Conservation (phyloP, 2,888 invertebrate species). For the Druceiella hillmani region DNA sequence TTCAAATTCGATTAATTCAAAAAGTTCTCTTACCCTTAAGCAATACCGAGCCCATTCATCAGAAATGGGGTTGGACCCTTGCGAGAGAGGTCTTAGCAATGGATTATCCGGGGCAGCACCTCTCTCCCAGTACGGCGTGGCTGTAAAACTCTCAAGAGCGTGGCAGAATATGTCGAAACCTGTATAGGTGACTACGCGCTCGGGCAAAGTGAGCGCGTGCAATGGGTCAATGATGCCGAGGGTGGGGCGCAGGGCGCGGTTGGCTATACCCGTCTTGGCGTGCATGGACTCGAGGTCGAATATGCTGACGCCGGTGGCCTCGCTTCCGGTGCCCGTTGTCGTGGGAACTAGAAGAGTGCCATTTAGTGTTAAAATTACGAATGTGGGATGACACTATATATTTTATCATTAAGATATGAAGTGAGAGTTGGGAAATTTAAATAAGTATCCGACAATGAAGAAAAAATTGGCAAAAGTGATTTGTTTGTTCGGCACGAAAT, state of each 20-base stretch:
- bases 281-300: conserved; percentile 81
- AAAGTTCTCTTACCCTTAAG: conserved; percentile 46
- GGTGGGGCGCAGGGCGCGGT: conserved; percentile 68
- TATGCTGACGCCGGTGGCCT: conserved; percentile 83
- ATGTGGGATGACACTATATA: no score
- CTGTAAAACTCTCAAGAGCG: conserved; percentile 88
- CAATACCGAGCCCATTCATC: conserved; percentile 90
- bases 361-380: no score
- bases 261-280: conserved; percentile 86
- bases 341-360: conserved; percentile 82
- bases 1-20: no score
- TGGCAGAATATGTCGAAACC: conserved; percentile 94
- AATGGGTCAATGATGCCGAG: conserved; percentile 85
- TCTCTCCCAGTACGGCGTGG: conserved; percentile 75
- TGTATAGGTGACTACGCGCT: conserved; percentile 69
- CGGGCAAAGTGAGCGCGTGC: conserved; percentile 76
- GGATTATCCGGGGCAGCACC: conserved; percentile 76
- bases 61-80: conserved; percentile 88
- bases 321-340: conserved; percentile 88
- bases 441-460: no score
- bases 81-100: conserved; percentile 74
- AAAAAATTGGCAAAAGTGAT: no score
- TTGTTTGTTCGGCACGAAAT: no score
- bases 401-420: no score
- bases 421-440: no score